Percentiles rank a stretch among this genome's conserved stretches.
phyloP scores from a whole-genome alignment of 2,888 invertebrate genomes.

The Drosophila ezoana region DNA sequence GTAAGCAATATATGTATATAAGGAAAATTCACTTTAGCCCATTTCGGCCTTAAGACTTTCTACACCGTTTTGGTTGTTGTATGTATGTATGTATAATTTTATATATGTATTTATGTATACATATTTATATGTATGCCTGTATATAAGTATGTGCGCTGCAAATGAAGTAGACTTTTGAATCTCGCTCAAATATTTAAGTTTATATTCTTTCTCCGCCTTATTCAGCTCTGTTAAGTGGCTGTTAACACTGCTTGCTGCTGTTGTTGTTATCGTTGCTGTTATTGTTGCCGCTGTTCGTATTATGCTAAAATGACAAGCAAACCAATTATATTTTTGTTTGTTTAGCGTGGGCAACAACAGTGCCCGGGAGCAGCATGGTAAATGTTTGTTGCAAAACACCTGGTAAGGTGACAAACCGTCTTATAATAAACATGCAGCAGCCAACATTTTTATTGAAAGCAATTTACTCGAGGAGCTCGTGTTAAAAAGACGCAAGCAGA shows the following conservation, averaged over 20 bases:
- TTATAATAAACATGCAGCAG: constrained; percentile 56
- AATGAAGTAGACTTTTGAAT: too few relatives aligned
- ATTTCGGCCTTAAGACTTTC: too few relatives aligned
- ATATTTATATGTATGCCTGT: too few relatives aligned
- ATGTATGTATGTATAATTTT: too few relatives aligned
- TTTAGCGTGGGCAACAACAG: constrained; percentile 38
- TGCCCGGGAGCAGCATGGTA: constrained; percentile 22
- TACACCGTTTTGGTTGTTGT: too few relatives aligned
- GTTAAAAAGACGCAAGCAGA: neutral
- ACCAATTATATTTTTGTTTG: constrained; percentile 76
- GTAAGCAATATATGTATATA: too few relatives aligned
- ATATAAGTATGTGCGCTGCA: too few relatives aligned
- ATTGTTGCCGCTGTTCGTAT: constrained; percentile 34
- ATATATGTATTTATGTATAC: too few relatives aligned
- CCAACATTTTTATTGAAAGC: constrained; percentile 60
- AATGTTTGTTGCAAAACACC: constrained; percentile 60
- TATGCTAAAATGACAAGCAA: constrained; percentile 72
- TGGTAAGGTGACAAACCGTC: constrained; percentile 37
- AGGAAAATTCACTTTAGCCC: too few relatives aligned
- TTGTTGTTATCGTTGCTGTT: constrained; percentile 1
- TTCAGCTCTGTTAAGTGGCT: too few relatives aligned
- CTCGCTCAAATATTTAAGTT: too few relatives aligned
- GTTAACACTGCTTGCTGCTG: neutral
- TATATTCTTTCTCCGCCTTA: too few relatives aligned
- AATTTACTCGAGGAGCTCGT: neutral